Evolutionary conservation across 2,113 vertebrate genomes (phyloP).

Genomic region (Centrocercus urophasianus): DNA sequence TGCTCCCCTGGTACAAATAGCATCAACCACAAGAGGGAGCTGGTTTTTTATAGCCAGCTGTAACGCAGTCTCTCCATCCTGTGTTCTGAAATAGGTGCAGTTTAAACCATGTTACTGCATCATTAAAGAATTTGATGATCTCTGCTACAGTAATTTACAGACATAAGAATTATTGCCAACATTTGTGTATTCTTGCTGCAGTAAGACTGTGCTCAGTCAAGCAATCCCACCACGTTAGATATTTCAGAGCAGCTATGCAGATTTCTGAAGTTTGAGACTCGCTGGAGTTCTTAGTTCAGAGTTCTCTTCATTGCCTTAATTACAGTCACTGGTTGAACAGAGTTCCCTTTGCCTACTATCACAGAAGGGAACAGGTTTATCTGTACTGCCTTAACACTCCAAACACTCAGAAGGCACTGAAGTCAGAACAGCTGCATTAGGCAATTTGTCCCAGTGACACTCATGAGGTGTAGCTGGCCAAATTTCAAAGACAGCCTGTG

Average conservation of each 20-base stretch:
- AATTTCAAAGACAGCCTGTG: background rate
- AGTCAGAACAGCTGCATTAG: background rate
- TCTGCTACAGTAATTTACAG: background rate
- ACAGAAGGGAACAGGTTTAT: background rate
- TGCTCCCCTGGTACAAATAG: slow-evolving; percentile 95
- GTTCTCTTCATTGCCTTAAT: background rate
- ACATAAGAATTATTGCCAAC: background rate
- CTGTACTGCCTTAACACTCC: background rate
- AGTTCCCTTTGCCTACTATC: background rate
- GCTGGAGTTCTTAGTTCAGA: background rate
- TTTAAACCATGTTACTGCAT: background rate
- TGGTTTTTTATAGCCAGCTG: slow-evolving; percentile 96
- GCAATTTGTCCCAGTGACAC: background rate
- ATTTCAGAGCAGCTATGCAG: background rate
- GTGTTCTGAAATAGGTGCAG: slow-evolving; percentile 81
- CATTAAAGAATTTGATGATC: background rate
- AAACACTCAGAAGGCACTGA: background rate
- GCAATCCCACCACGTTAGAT: rapidly evolving
- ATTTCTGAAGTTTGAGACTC: background rate
- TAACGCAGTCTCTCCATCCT: slow-evolving; percentile 92
- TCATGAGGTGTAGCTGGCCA: background rate
- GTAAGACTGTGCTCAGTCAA: background rate
- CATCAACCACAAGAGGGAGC: slow-evolving; percentile 95
- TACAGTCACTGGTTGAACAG: background rate
- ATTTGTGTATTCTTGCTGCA: rapidly evolving